phyloP scores from a whole-genome alignment of 2,797 vertebrate genomes.

The Tauraco hartlaubi region DNA sequence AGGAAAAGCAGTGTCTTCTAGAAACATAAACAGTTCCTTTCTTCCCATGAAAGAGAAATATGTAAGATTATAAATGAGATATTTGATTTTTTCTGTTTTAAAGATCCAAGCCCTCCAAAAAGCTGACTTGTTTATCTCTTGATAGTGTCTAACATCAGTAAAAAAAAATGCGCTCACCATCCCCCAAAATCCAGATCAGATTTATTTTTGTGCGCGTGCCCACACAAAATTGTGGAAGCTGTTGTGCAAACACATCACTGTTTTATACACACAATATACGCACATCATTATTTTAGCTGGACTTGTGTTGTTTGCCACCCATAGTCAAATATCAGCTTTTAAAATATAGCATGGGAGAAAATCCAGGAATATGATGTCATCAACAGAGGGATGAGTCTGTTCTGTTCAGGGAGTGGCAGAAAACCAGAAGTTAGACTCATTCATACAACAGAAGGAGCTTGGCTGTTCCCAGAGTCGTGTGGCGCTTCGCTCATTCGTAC shows the following conservation, averaged over 20 bases:
- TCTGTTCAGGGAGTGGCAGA: slow-evolving; percentile 52
- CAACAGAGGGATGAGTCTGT: slow-evolving; percentile 44
- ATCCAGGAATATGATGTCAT: slow-evolving; percentile 59
- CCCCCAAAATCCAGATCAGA: not conserved
- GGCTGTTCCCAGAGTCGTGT: not conserved
- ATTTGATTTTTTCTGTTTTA: not conserved
- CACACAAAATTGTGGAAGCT: not conserved
- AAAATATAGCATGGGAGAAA: slow-evolving; percentile 11
- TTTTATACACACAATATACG: not conserved
- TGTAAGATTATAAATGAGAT: not conserved
- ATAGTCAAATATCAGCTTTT: slow-evolving; percentile 1
- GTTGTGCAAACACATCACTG: not conserved
- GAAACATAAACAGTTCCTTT: not conserved
- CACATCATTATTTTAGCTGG: not conserved
- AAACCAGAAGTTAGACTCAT: slow-evolving; percentile 44
- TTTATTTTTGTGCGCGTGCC: not conserved
- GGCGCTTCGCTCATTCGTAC: not conserved
- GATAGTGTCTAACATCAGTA: not conserved
- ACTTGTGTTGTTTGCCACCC: not conserved
- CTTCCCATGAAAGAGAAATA: not conserved
- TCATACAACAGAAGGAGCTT: slow-evolving; percentile 18
- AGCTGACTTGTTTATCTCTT: not conserved
- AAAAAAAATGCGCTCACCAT: accelerated
- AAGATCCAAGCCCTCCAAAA: not conserved
- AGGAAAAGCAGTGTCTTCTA: not conserved